Evolutionary conservation across 2,888 invertebrate genomes (phyloP).

Genomic region (Cryptocephalus moraei): DNA sequence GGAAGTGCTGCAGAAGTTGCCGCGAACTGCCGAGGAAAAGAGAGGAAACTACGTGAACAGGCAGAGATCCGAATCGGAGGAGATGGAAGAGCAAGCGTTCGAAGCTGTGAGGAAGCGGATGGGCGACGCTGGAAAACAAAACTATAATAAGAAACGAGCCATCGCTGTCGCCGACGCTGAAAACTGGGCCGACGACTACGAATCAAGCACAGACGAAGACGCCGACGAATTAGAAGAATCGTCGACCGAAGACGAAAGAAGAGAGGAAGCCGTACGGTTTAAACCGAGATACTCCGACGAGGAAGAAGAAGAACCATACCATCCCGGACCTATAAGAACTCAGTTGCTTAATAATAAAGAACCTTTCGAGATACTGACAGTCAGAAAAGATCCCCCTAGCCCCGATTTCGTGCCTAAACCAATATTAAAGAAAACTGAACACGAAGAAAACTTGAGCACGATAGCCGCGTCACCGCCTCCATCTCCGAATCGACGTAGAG

Average conservation of each 20-base stretch:
- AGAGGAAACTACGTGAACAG: constrained; percentile 22
- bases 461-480: constrained; percentile 8
- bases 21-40: constrained; percentile 20
- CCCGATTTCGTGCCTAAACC: constrained; percentile 70
- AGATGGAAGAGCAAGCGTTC: constrained; percentile 32
- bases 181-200: constrained; percentile 39
- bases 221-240: constrained; percentile 21
- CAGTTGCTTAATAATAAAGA: constrained; percentile 28
- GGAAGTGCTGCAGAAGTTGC: constrained; percentile 21
- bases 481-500: constrained; percentile 8
- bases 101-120: constrained; percentile 30
- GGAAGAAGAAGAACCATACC: constrained; percentile 55
- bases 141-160: constrained; percentile 16
- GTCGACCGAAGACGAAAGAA: constrained; percentile 26
- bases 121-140: constrained; percentile 5
- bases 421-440: constrained; percentile 50
- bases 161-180: constrained; percentile 31
- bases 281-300: constrained; percentile 10
- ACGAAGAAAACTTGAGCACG: constrained; percentile 16
- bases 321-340: constrained; percentile 43
- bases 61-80: constrained; percentile 32
- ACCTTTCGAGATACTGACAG: constrained; percentile 49
- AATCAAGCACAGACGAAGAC: constrained; percentile 31
- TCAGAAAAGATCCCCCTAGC: constrained; percentile 53
- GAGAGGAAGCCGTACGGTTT: constrained; percentile 9